Evolutionary conservation across 2,888 invertebrate genomes (phyloP).

Genomic region (Hetaerina titia): DNA sequence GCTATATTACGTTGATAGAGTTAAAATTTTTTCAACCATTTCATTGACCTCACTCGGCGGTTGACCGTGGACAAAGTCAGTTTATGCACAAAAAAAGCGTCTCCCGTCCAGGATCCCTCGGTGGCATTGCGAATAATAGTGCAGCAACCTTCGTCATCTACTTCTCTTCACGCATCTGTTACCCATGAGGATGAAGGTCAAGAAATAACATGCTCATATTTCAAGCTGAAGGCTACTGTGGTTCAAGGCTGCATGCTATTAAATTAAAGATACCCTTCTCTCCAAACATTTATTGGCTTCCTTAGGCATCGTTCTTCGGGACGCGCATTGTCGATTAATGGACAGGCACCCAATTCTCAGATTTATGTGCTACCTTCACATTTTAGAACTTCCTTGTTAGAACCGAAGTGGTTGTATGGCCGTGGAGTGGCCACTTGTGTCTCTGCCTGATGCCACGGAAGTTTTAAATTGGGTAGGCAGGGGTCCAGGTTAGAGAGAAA

Average conservation of each 20-base stretch:
- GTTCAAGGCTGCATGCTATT: not conserved
- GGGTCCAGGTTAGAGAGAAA: no score
- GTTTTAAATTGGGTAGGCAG: not conserved
- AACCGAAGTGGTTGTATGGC: not conserved
- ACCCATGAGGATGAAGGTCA: not conserved
- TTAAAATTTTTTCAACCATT: no score
- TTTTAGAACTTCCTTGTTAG: conserved; percentile 10
- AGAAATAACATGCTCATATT: not conserved
- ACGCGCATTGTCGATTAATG: not conserved
- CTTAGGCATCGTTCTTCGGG: not conserved
- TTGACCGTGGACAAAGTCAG: no score
- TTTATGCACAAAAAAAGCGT: no score
- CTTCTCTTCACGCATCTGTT: not conserved
- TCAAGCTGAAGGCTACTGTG: not conserved
- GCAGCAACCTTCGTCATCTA: no score
- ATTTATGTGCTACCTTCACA: not conserved
- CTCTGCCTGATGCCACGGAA: not conserved
- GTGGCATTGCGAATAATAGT: no score
- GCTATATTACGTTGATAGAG: no score
- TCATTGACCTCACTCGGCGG: no score
- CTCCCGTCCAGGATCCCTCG: no score
- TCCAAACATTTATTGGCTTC: not conserved
- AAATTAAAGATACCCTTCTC: not conserved
- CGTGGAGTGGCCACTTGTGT: not conserved
- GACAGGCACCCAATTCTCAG: not conserved